Percentiles rank a stretch among this genome's conserved stretches.
Conservation (phyloP, 2,113 vertebrate species). For the Pelusios castaneus region DNA sequence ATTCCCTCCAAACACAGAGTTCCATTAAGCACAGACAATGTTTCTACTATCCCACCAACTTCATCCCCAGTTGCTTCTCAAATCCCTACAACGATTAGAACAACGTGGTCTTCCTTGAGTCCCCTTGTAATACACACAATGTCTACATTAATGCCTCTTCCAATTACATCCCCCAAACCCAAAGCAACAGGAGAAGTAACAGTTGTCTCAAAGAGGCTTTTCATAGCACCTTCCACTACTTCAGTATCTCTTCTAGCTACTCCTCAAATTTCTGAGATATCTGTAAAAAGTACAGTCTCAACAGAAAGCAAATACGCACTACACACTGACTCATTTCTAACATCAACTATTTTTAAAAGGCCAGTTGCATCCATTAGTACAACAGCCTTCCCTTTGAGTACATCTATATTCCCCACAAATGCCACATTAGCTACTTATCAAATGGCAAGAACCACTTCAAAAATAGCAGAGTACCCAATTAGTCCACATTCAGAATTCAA, state of each 20-base stretch:
- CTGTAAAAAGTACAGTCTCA: not conserved
- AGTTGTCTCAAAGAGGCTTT: not conserved
- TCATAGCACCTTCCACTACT: not conserved
- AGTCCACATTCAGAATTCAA: slow-evolving; percentile 20
- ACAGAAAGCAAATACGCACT: slow-evolving; percentile 7
- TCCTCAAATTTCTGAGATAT: not conserved
- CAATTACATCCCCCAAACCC: not conserved
- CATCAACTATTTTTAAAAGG: slow-evolving; percentile 14
- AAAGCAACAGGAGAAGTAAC: not conserved
- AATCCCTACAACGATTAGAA: not conserved
- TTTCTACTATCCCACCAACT: slow-evolving; percentile 11
- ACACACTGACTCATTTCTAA: not conserved
- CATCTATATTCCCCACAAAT: slow-evolving; percentile 1
- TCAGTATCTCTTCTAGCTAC: not conserved
- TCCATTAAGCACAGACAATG: not conserved
- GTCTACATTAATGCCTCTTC: not conserved
- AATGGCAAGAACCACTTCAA: not conserved
- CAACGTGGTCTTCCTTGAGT: not conserved
- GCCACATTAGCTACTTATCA: not conserved
- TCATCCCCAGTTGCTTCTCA: not conserved
- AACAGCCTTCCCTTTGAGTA: not conserved
- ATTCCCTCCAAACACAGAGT: not conserved
- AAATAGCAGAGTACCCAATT: not conserved
- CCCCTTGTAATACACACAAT: not conserved
- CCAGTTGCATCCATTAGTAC: not conserved